phyloP scores from a whole-genome alignment of 2,797 vertebrate species.

The Rachycentron canadum region DNA sequence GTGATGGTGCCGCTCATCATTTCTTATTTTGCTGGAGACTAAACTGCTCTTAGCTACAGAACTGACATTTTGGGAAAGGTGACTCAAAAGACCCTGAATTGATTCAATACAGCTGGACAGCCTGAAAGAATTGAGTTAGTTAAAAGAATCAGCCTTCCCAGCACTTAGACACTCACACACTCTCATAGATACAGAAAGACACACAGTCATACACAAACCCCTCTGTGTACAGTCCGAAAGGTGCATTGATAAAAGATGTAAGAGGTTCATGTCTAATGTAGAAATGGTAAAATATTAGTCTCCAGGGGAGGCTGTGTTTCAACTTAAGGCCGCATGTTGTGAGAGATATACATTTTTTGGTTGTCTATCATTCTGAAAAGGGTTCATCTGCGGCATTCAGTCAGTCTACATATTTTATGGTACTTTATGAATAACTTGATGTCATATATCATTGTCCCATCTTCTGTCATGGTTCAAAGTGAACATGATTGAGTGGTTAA shows the following conservation, averaged over 20 bases:
- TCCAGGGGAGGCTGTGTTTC: conserved; percentile 9
- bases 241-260: not conserved
- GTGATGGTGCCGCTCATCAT: not conserved
- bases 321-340: conserved; percentile 5
- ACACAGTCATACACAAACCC: not conserved
- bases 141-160: conserved; percentile 20
- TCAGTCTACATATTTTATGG: not conserved
- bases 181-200: not conserved
- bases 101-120: conserved; percentile 6
- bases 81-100: conserved; percentile 26
- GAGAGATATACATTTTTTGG: not conserved
- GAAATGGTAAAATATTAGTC: conserved; percentile 9
- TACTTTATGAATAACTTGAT: not conserved
- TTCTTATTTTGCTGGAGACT: conserved; percentile 11
- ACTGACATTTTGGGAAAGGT: conserved; percentile 29
- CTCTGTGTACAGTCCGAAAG: not conserved
- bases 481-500: not conserved
- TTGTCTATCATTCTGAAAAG: not conserved
- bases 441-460: not conserved
- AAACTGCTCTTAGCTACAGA: conserved; percentile 9
- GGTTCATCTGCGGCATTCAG: not conserved
- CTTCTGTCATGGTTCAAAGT: not conserved
- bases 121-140: conserved; percentile 25
- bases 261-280: conserved; percentile 28
- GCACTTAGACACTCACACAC: not conserved